Evolutionary conservation across 2,797 vertebrate genomes (phyloP).

Genomic region (Ctenopoma kingsleyae): DNA sequence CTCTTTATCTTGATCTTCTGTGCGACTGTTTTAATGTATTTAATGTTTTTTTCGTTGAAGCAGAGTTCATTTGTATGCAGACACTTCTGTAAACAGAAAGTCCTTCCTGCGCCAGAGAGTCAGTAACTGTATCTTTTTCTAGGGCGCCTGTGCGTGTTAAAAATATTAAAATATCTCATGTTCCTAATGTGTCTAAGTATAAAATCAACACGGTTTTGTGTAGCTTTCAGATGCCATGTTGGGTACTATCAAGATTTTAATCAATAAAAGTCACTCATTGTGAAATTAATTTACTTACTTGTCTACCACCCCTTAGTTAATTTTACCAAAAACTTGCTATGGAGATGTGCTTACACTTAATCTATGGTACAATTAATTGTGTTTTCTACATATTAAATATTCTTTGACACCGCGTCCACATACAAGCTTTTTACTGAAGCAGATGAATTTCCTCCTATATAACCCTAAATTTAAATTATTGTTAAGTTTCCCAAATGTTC

Average conservation of each 20-base stretch:
- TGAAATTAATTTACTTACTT: background rate
- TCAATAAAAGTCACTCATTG: background rate
- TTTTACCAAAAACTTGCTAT: too few relatives aligned
- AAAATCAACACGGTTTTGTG: background rate
- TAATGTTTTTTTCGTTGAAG: background rate
- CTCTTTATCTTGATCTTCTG: slow-evolving; percentile 4
- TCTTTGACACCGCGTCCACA: slow-evolving; percentile 8
- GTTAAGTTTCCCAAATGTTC: too few relatives aligned
- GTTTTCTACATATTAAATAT: too few relatives aligned
- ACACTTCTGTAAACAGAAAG: slow-evolving; percentile 14
- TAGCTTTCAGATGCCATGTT: background rate
- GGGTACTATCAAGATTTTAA: background rate
- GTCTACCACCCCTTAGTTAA: background rate
- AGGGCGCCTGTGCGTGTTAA: slow-evolving; percentile 12
- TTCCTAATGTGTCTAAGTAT: background rate
- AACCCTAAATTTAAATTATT: too few relatives aligned
- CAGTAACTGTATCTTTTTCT: slow-evolving; percentile 20
- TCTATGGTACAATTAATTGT: too few relatives aligned
- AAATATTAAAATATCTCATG: slow-evolving; percentile 9
- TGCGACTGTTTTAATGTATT: background rate
- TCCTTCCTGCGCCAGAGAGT: slow-evolving; percentile 16
- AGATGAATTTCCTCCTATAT: too few relatives aligned
- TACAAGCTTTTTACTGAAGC: background rate
- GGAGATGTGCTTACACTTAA: too few relatives aligned
- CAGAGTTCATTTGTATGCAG: slow-evolving; percentile 51